Percentiles rank a stretch among this genome's conserved stretches.
Conservation (phyloP, 2,888 invertebrate genomes). For the Acanthopleura granulata region DNA sequence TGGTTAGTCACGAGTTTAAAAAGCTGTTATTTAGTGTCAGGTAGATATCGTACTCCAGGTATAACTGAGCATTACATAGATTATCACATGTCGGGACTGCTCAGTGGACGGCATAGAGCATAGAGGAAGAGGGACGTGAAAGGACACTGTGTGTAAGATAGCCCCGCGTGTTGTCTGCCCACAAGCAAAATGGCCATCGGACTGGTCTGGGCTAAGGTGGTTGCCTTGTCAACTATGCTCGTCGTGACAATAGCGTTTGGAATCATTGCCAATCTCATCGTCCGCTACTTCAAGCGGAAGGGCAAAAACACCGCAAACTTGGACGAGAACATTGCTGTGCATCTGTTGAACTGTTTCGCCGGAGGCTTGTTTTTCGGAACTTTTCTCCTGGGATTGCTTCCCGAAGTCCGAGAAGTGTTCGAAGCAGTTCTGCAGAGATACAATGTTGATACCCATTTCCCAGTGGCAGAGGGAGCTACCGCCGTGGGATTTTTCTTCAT, state of each 20-base stretch:
- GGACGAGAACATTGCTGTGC: neutral
- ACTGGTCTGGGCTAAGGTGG: slow-evolving; percentile 4
- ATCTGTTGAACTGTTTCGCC: slow-evolving; percentile 57
- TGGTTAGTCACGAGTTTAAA: no score
- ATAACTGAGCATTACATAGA: no score
- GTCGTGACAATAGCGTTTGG: slow-evolving; percentile 11
- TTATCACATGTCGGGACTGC: no score
- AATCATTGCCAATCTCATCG: neutral
- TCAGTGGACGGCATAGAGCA: no score
- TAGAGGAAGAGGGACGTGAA: no score
- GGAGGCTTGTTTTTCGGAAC: slow-evolving; percentile 70
- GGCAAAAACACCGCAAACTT: neutral
- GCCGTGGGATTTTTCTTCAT: slow-evolving; percentile 63
- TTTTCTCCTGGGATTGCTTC: slow-evolving; percentile 66
- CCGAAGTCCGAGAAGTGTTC: slow-evolving; percentile 64
- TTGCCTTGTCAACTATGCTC: neutral
- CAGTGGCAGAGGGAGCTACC: slow-evolving; percentile 59
- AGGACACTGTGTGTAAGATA: no score
- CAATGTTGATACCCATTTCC: slow-evolving; percentile 40
- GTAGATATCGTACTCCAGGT: no score
- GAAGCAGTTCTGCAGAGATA: slow-evolving; percentile 30
- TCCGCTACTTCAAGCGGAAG: neutral
- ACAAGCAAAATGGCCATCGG: neutral
- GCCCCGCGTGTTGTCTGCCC: no score
- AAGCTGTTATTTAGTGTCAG: no score